phyloP scores from a whole-genome alignment of 1,140 invertebrate genomes.

The Magallana angulata region DNA sequence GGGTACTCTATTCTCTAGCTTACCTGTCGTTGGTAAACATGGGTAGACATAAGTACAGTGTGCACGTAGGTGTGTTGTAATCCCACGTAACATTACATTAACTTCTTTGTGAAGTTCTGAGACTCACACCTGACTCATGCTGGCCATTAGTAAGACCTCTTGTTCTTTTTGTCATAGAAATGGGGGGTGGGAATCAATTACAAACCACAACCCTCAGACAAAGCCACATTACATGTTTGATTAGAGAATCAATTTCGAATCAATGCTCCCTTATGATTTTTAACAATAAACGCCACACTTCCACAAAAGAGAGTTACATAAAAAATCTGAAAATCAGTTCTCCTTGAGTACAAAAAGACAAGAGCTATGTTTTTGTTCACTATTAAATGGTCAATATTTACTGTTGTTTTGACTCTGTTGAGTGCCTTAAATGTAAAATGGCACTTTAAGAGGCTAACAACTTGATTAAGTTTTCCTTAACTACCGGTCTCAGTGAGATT shows the following conservation, averaged over 20 bases:
- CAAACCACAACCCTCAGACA: background rate
- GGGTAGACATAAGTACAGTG: background rate
- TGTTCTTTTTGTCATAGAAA: background rate
- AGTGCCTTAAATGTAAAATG: background rate
- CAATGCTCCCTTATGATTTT: background rate
- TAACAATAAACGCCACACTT: background rate
- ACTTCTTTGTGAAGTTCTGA: slow-evolving; percentile 8
- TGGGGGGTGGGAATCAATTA: slow-evolving; percentile 19
- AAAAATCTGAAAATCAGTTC: background rate
- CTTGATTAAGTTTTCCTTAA: slow-evolving; percentile 25
- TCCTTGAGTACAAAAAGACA: slow-evolving; percentile 4
- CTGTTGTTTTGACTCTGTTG: background rate
- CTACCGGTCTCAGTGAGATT: background rate
- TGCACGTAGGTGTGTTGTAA: background rate
- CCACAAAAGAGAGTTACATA: slow-evolving; percentile 3
- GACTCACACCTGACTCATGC: slow-evolving; percentile 27
- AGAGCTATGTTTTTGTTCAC: background rate
- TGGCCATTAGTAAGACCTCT: slow-evolving; percentile 17
- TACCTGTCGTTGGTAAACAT: background rate
- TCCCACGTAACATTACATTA: background rate
- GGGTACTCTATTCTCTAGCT: slow-evolving; percentile 4
- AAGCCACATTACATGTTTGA: background rate
- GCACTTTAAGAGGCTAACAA: slow-evolving; percentile 12
- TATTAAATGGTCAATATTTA: background rate
- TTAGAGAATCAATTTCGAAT: slow-evolving; percentile 16